phyloP scores from a whole-genome alignment of 2,888 invertebrate species.

The Nomada fucata region DNA sequence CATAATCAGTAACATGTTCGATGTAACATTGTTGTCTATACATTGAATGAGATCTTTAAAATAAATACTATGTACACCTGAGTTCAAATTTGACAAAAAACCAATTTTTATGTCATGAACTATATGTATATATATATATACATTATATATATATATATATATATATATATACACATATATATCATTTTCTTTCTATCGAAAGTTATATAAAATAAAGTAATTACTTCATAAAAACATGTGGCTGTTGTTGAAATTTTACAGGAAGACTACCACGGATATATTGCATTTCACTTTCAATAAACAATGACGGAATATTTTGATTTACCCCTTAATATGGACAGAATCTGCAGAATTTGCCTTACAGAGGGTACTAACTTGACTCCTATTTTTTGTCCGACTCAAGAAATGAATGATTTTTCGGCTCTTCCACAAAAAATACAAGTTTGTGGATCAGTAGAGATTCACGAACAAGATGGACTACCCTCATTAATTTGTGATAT shows the following conservation, averaged over 20 bases:
- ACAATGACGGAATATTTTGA: constrained; percentile 79
- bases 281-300: constrained; percentile 34
- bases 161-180: too few species aligned
- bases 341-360: constrained; percentile 81
- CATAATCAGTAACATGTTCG: constrained; percentile 6
- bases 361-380: constrained; percentile 79
- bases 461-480: constrained; percentile 82
- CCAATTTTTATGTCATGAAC: constrained; percentile 27
- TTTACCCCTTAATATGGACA: constrained; percentile 79
- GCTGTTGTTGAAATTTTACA: constrained; percentile 20
- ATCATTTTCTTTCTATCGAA: too few species aligned
- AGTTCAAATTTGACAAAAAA: constrained; percentile 1
- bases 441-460: constrained; percentile 81
- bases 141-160: too few species aligned
- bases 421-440: constrained; percentile 80
- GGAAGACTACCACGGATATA: constrained; percentile 28
- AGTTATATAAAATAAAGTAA: background rate
- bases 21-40: background rate
- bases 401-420: constrained; percentile 73
- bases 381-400: constrained; percentile 78
- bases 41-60: constrained; percentile 5
- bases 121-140: background rate
- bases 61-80: background rate
- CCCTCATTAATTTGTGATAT: constrained; percentile 81
- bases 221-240: background rate